Base-by-base conservation (phyloP, 2,797 vertebrate species). In the Mus spretus region DNA sequence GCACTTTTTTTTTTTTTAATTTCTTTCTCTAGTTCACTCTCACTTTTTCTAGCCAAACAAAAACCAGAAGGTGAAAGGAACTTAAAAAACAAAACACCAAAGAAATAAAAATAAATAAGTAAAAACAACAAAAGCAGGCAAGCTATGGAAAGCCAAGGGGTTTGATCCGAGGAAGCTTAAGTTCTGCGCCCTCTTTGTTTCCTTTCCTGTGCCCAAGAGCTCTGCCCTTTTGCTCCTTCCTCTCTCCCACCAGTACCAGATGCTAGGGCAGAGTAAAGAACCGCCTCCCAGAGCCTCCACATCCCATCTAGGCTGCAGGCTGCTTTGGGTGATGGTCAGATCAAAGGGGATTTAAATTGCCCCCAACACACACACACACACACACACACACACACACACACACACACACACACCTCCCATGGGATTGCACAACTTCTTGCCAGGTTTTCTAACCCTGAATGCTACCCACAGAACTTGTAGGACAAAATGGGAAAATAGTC, bases 31-130 rank as follows among this genome's bases (percentile, higher is more conserved):
- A 13, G 34, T 44, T 81, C 65, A 53, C 80, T 37, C 89, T 88
- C 4, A 28, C 77, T 88, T 67, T 78, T 91, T 53, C 93, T 65
- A 83, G 70, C 72, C 84, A 96, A 97, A 95, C 89, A 74, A 81
- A 97, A 97, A 75, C 44, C 92, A 94, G 90, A 96, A 97, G 83
- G 82, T 89, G 28, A 97, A 93, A 93, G 47, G 28, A 95, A 75
- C 83, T 92, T 92, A 34, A 96, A 96, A 96, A 85, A 75, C 78
- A 83, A 83, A 87, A 96, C 63, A 86, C 65, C 24, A 61, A 1
- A 70, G 15, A 47, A 65, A 65, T 19, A 40, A 40, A 26, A 79
- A 40, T 15, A 26, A 79, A 61, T 28, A 80, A n/a, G 28, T n/a
- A 72, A 14, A 85, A n/a, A 63, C 26, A n/a, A 15, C 63, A 85